Evolutionary conservation across 2,113 vertebrate genomes (phyloP), one percentile per base, ranked within the genome.

Genomic region (Cnemophilus loriae): DNA sequence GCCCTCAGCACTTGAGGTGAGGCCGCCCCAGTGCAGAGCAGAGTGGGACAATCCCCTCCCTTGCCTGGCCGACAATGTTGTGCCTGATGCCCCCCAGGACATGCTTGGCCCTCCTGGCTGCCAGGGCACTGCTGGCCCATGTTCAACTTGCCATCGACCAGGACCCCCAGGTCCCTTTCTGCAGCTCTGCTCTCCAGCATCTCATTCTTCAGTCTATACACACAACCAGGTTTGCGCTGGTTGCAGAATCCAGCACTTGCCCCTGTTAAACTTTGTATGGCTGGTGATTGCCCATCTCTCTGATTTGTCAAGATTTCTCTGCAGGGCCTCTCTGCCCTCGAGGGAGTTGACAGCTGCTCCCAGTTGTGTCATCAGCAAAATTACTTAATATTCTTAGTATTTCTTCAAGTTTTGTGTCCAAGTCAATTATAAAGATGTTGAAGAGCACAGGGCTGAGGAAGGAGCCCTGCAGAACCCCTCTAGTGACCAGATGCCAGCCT

Each of bases 41-140:
- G 56, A 71, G 37, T 5, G 1, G 37, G 13, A 83, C 46, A 71
- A 61, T 61, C 21, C 16, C 32, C 20, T 44, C 26, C 37, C 27
- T 71, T 19, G 16, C 9, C 47, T 0, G 0, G 27, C 56, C 61
- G 26, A 35, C 0, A 1, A 53, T 53, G 32, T 56, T 61, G 17
- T 16, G 4, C 37, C 26, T 44, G 37, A 44, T 37, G 20, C 8
- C 2, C 10, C 16, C 30, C 37, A 41, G 44, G 35, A 22, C 30
- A 69, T 3, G 32, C 18, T 15, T 69, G 17, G 4, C 30, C 42
- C 11, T 41, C 9, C 15, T 32, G 21, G 39, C 37, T 61, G 16
- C 46, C 80, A 61, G 67, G 47, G 33, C 80, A 44, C 26, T 61
- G 16, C 16, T 35, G 26, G 1, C 10, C 44, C 33, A 37, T 3